phyloP scores from a whole-genome alignment of 2,888 invertebrate genomes.

The Anagyrus pseudococci region DNA sequence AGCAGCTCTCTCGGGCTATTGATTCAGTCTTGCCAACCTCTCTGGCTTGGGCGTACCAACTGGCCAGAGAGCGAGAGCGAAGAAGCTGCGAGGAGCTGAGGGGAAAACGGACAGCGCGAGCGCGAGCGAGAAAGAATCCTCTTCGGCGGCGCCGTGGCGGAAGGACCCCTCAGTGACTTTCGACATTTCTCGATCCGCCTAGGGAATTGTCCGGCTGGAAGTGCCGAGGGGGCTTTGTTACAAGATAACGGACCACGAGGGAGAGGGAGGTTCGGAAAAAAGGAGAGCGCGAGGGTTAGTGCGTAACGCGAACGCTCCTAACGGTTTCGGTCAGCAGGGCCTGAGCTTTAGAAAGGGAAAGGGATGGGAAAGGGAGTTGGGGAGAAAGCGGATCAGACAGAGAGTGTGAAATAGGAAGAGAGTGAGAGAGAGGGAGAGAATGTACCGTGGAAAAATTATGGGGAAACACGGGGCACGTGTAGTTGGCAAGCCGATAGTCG shows the following conservation, averaged over 20 bases:
- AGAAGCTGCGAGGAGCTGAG: not conserved
- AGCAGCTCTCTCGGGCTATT: conserved; percentile 46
- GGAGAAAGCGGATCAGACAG: too few species aligned
- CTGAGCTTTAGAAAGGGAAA: too few species aligned
- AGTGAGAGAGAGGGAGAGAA: conserved; percentile 1
- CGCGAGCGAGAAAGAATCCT: not conserved
- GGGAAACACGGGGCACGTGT: conserved; percentile 2
- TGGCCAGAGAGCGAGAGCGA: not conserved
- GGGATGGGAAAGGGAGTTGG: too few species aligned
- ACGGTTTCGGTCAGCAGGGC: conserved; percentile 11
- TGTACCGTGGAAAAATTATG: conserved; percentile 13
- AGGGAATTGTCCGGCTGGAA: conserved; percentile 32
- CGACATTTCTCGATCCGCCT: conserved; percentile 32
- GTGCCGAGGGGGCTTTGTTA: conserved; percentile 21
- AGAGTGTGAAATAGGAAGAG: too few species aligned
- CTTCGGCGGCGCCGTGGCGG: not conserved
- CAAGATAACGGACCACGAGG: conserved; percentile 31
- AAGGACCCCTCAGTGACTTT: conserved; percentile 34
- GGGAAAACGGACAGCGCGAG: not conserved
- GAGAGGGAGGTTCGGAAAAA: not conserved
- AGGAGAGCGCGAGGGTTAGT: too few species aligned
- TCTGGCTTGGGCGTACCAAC: conserved; percentile 1
- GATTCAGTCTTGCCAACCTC: conserved; percentile 56
- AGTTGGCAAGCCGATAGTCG: too few species aligned
- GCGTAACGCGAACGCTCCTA: conserved; percentile 21